Evolutionary conservation across 2,797 vertebrate genomes (phyloP).

Genomic region (Glossophaga mutica): DNA sequence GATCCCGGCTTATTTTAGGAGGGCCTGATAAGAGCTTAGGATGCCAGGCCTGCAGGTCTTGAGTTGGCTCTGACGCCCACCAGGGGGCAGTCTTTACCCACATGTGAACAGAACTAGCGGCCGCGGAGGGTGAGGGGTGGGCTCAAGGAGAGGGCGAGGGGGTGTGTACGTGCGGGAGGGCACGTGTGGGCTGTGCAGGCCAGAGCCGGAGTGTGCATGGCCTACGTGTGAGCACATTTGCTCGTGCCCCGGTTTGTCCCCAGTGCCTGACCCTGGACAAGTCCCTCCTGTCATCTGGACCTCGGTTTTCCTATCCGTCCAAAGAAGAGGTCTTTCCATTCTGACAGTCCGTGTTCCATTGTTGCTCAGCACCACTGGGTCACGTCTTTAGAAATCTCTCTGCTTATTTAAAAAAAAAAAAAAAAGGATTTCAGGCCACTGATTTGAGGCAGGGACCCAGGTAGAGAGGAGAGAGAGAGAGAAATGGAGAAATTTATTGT

Average conservation of each 20-base stretch:
- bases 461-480: constrained; percentile 2
- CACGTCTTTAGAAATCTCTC: not conserved
- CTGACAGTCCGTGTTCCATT: not conserved
- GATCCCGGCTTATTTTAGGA: not conserved
- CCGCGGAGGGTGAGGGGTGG: not conserved
- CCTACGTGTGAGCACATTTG: not conserved
- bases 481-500: not conserved
- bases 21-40: not conserved
- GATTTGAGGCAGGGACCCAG: not conserved
- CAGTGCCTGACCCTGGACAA: not conserved
- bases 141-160: not conserved
- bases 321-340: not conserved
- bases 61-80: not conserved
- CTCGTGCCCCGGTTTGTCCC: not conserved
- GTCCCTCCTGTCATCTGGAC: not conserved
- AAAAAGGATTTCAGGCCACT: not conserved
- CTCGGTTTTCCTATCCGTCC: not conserved
- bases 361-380: not conserved
- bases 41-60: not conserved
- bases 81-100: constrained; percentile 51
- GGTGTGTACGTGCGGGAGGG: not conserved
- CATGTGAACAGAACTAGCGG: fast-evolving
- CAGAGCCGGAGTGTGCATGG: not conserved
- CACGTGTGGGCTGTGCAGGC: not conserved
- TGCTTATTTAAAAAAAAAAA: not conserved